Evolutionary conservation across 2,888 invertebrate species (phyloP), one percentile per base, ranked within the genome.

Genomic region (Abscondita cerata): DNA sequence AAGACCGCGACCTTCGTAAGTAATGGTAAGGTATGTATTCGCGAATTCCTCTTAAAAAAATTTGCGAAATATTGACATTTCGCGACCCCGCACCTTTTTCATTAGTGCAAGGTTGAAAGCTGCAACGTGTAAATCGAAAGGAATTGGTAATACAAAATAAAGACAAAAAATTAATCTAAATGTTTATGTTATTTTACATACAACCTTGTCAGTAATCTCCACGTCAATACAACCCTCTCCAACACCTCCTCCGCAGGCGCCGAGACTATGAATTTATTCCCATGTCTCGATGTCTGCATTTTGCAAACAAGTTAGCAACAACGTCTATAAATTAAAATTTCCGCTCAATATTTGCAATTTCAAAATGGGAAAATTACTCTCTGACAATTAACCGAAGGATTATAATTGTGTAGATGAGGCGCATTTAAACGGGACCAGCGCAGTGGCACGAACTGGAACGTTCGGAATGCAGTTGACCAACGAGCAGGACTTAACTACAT

Each of bases 1-100:
- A 57, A 62, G 61, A 56, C 56, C 61, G 52, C 61, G 61, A 62
- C 61, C 61, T 62, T 62, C 61, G 56, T 52, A 62, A 62, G 56
- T 38, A 52, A 61, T 61, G 38, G 54, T 38, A 18, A 40, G 12
- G 13, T 44, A 19, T 52, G 18, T 18, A 18, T 41, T 8, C 41
- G 41, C 41, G 13, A 36, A 36, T 25, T 25, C 25, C 25, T 4
- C 4, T 25, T 6, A 4, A 25, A 25, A 25, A 25, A 25, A 25
- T 25, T 25, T 2, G 25, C 25, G 25, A 25, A 25, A 25, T 25
- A 25, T 25, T 25, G 25, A 25, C 25, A 25, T 25, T 4, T 25
- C 6, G 25, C 25, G 25, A 25, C 25, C 25, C 25, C 6, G 25
- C 6, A 25, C 25, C 6, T 25, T 25, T 25, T 6, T 6, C 25